A percentile compares a stretch with the other conserved stretches of the same genome.
Evolutionary conservation across 53 echinoderm and acorn worm genomes (phyloP).

Genomic region (Astropecten irregularis): DNA sequence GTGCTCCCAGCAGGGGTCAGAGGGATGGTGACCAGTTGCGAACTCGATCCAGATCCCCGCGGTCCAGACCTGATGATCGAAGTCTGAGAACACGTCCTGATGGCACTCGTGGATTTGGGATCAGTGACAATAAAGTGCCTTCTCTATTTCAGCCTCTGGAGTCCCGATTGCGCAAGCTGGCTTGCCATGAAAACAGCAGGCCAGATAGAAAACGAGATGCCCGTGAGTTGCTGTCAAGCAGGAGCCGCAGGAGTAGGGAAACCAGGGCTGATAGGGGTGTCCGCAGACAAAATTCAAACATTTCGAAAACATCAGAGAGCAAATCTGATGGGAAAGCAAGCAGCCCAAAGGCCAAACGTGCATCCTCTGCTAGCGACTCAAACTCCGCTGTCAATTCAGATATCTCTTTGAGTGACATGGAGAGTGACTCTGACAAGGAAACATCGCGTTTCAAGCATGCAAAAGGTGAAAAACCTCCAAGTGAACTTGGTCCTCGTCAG

Average conservation of each 20-base stretch:
- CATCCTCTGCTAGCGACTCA: background rate
- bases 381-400: constrained; percentile 1
- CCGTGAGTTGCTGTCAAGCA: constrained; percentile 12
- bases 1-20: background rate
- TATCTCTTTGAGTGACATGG: constrained; percentile 50
- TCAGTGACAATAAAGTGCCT: constrained; percentile 30
- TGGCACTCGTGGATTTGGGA: constrained; percentile 49
- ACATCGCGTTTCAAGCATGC: constrained; percentile 59
- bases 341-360: constrained; percentile 4
- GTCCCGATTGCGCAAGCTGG: constrained; percentile 25
- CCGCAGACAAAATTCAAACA: background rate
- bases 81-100: constrained; percentile 32
- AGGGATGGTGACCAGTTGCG: constrained; percentile 32
- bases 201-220: constrained; percentile 4
- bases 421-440: constrained; percentile 75
- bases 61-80: background rate
- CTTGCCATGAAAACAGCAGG: background rate
- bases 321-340: constrained; percentile 5
- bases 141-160: background rate
- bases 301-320: background rate
- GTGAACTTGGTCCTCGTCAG: constrained; percentile 28
- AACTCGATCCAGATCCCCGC: constrained; percentile 50
- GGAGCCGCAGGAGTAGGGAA: constrained; percentile 34
- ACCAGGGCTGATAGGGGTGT: constrained; percentile 7
- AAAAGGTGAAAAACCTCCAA: constrained; percentile 43